Conservation (phyloP, 1,140 invertebrate species). For the Heliconius melpomene region DNA sequence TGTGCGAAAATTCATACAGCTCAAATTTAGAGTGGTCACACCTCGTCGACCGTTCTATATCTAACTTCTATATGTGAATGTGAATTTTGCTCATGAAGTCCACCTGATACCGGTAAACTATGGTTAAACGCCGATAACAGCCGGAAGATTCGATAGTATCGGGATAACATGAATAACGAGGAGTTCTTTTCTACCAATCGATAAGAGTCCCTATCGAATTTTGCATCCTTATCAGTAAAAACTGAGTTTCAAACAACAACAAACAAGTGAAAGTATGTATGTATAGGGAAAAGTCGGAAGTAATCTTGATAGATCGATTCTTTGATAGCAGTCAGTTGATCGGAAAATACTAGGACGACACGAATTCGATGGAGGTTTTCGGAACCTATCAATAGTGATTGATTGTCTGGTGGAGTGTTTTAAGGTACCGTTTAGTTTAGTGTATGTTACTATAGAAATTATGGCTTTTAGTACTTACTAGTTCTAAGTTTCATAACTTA, state of each 20-base stretch:
- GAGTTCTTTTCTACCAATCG: not conserved
- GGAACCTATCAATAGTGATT: not conserved
- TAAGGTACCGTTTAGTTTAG: too few relatives aligned
- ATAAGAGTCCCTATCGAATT: too few relatives aligned
- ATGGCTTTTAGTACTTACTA: too few relatives aligned
- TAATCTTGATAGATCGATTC: not conserved
- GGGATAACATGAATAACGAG: not conserved
- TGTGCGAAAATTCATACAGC: too few relatives aligned
- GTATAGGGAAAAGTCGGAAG: not conserved
- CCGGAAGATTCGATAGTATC: not conserved
- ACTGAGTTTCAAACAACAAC: too few relatives aligned
- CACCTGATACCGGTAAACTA: too few relatives aligned
- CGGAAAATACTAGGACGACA: slow-evolving; percentile 6
- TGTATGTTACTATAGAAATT: too few relatives aligned
- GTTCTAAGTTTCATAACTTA: too few relatives aligned
- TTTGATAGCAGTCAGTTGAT: not conserved
- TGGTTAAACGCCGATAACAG: not conserved
- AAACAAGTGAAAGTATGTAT: not conserved
- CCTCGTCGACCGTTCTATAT: too few relatives aligned
- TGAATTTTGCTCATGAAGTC: too few relatives aligned
- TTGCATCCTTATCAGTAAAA: too few relatives aligned
- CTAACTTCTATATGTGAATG: too few relatives aligned
- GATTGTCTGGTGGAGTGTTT: not conserved
- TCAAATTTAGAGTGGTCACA: not conserved
- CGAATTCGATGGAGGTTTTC: not conserved